Base-by-base conservation (phyloP, 2,888 invertebrate genomes). In the Mechanitis mazaeus region DNA sequence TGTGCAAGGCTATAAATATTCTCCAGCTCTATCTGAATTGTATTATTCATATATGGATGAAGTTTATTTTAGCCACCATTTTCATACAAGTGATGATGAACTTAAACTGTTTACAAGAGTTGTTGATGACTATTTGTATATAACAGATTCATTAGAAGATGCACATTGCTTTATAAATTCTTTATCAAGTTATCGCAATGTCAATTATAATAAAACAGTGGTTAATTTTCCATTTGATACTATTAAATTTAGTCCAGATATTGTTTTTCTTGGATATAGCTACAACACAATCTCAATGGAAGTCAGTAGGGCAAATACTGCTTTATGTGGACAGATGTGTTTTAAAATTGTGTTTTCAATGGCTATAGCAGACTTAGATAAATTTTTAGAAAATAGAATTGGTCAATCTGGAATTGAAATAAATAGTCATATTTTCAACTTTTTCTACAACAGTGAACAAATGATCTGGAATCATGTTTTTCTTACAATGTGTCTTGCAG, bases 121-220 rank as follows among this genome's bases (percentile, higher is more conserved):
- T 65, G 91, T 91, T 3, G 91, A 91, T 74, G 91, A 91, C 70
- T 91, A 91, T 69, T 75, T 91, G 47, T 91, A 85, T 66, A 76
- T 91, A 1, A 89, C 89, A 46, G 81, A 88, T 47, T 80, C 83
- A n/a, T 68, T 86, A 59, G 68, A 80, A 7, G 81, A 84, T 69
- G 89, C 87, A 6, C 65, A 74, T 60, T 67, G 63, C 9, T 91
- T 91, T 77, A 72, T 91, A 45, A 69, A 78, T 46, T 76, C 84
- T 12, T 71, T 90, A 45, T 74, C 80, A 33, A 83, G 80, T 66
- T 87, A 85, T 63, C 82, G 77, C 64, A 90, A 88, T 76, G 83
- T 90, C 0, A 90, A 90, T 68, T 80, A 83, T 67, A 71, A 73
- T 0, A 91, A 91, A 75, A 90, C 90, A 33, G 73, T 83, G 5